phyloP scores from a whole-genome alignment of 1,140 invertebrate genomes.

The Leptinotarsa texana region DNA sequence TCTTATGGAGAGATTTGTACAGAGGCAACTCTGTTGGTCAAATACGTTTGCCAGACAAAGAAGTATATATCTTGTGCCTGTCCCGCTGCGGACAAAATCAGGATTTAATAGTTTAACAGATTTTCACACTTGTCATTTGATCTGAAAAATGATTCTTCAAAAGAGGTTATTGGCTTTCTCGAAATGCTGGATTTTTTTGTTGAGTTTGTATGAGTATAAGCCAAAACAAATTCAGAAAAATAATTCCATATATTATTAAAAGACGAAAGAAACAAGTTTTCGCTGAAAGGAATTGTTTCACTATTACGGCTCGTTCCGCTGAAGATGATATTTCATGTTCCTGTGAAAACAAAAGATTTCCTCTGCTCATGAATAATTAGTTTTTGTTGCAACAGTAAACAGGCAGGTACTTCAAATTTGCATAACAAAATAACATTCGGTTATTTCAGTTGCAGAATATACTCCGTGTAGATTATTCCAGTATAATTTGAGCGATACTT shows the following conservation, averaged over 20 bases:
- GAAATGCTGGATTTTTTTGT: too few relatives aligned
- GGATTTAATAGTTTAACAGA: too few relatives aligned
- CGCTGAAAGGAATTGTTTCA: slow-evolving; percentile 46
- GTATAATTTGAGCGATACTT: neutral
- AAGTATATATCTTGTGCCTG: too few relatives aligned
- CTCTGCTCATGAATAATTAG: slow-evolving; percentile 14
- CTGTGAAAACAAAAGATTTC: slow-evolving; percentile 20
- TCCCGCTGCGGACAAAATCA: too few relatives aligned
- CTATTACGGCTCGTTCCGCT: slow-evolving; percentile 21
- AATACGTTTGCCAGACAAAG: too few relatives aligned
- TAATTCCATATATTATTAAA: slow-evolving; percentile 52
- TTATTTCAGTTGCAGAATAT: neutral
- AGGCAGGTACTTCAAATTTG: slow-evolving; percentile 1
- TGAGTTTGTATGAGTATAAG: too few relatives aligned
- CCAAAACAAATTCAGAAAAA: slow-evolving; percentile 38
- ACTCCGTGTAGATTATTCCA: neutral
- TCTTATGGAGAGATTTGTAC: too few relatives aligned
- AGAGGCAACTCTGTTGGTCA: too few relatives aligned
- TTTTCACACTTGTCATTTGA: too few relatives aligned
- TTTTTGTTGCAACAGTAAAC: slow-evolving; percentile 11
- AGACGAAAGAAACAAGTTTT: slow-evolving; percentile 44
- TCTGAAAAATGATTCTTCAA: too few relatives aligned
- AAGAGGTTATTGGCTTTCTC: too few relatives aligned
- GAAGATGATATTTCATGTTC: slow-evolving; percentile 44
- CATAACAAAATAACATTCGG: slow-evolving; percentile 10